Conservation (phyloP, 2,888 invertebrate genomes). For the Homarus gammarus region DNA sequence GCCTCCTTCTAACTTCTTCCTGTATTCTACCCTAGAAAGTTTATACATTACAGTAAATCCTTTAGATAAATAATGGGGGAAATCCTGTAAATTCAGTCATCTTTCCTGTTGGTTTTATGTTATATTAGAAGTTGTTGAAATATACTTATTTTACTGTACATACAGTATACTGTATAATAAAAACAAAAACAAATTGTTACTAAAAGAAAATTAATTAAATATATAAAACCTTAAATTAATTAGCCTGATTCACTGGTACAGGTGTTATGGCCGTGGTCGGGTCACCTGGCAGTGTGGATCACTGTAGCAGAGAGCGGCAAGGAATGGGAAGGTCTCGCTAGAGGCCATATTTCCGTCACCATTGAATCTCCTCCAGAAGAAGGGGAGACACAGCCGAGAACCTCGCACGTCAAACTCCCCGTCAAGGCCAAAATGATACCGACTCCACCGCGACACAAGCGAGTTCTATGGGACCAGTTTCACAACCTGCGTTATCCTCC, state of each 20-base stretch:
- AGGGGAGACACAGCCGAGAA: constrained; percentile 82
- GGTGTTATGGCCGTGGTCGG: constrained; percentile 97
- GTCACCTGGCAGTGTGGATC: constrained; percentile 92
- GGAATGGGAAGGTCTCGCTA: constrained; percentile 87
- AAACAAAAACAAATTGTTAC: no score
- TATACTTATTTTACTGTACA: no score
- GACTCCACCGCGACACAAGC: constrained; percentile 91
- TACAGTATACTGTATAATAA: no score
- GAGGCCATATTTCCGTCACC: constrained; percentile 89
- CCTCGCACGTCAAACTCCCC: constrained; percentile 84
- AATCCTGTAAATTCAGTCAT: no score
- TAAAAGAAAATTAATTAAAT: background rate
- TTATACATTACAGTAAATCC: no score
- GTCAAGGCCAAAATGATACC: constrained; percentile 92
- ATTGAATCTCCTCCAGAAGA: constrained; percentile 87
- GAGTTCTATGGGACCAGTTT: constrained; percentile 98
- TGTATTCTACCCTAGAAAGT: no score
- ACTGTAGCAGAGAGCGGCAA: constrained; percentile 84
- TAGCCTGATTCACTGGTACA: constrained; percentile 14
- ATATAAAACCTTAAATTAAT: background rate
- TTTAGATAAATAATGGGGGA: no score
- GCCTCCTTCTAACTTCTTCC: no score
- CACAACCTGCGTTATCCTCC: constrained; percentile 97
- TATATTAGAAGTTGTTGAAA: background rate
- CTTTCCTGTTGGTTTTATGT: no score